Evolutionary conservation across 2,888 invertebrate species (phyloP), one percentile per base, ranked within the genome.

Genomic region (Clivina fossor): DNA sequence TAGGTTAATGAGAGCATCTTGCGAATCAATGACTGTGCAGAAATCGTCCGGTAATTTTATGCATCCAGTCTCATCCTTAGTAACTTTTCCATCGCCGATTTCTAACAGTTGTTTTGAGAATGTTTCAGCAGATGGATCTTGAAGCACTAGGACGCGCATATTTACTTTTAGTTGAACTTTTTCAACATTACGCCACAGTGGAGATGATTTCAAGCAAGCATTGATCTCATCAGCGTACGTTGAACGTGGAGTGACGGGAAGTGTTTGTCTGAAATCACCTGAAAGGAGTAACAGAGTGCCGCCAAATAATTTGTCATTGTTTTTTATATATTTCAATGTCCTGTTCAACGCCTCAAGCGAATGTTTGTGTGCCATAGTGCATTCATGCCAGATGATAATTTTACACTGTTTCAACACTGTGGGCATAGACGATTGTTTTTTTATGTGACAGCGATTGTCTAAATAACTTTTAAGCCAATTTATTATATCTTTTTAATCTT

Each of bases 391-490:
- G 16, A 46, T 9, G 18, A 38, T 37, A 3, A 37, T 4, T 4
- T 55, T 55, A 16, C 55, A 55, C 2, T 37, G n/a, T 5, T 22
- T 7, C 24, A 47, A 20, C 35, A 55, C 55, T 47, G 22, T 4
- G 16, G 28, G 38, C 38, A 47, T 18, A 18, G 37, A 59, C 30
- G 62, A 60, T 20, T 60, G 57, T 59, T 60, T 66, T 3, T 30
- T 47, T 24, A 72, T 67, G 33, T 69, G 69, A 58, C 71, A 74
- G n/a, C n/a, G n/a, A n/a, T n/a, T n/a, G n/a, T n/a, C n/a, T n/a
- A n/a, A n/a, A n/a, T n/a, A n/a, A n/a, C n/a, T n/a, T n/a, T n/a
- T n/a, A n/a, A n/a, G n/a, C n/a, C n/a, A n/a, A n/a, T n/a, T n/a
- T n/a, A n/a, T n/a, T n/a, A n/a, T n/a, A n/a, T n/a, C n/a, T n/a